Evolutionary conservation across 2,113 vertebrate species (phyloP).

Genomic region (Dipodomys ordii): DNA sequence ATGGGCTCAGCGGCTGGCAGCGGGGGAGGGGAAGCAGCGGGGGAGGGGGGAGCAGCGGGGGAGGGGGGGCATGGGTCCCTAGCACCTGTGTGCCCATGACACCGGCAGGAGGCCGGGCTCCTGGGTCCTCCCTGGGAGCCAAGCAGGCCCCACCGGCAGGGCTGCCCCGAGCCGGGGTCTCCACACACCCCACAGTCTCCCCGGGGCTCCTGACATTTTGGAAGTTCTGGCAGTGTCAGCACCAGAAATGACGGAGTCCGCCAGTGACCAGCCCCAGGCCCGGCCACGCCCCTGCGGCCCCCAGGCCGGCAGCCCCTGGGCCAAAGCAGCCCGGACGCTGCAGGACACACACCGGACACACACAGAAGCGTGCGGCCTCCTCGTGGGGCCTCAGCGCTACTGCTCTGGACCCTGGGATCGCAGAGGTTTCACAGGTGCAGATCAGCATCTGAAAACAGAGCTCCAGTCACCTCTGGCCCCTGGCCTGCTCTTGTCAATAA

Average conservation of each 20-base stretch:
- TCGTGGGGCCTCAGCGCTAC: too few relatives aligned
- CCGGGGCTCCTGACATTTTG: background rate
- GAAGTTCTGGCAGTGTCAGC: background rate
- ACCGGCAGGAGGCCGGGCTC: background rate
- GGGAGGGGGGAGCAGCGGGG: too few relatives aligned
- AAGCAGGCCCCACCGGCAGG: background rate
- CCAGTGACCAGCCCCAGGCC: too few relatives aligned
- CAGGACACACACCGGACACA: too few relatives aligned
- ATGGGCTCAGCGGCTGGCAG: fast-evolving
- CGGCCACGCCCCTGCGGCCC: too few relatives aligned
- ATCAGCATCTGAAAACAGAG: background rate
- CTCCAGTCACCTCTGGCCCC: too few relatives aligned
- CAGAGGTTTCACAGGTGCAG: fast-evolving
- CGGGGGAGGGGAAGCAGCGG: too few relatives aligned
- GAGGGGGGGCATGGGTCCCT: too few relatives aligned
- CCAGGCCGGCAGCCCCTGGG: too few relatives aligned
- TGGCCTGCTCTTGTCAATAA: background rate
- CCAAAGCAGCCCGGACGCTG: too few relatives aligned
- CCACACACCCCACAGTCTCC: background rate
- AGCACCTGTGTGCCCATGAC: background rate
- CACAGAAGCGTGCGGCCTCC: background rate
- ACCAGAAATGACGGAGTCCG: fast-evolving
- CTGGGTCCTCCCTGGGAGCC: background rate
- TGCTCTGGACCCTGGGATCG: too few relatives aligned
- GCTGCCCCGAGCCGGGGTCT: too few relatives aligned